phyloP scores from a whole-genome alignment of 2,888 invertebrate genomes.

The Pachymerium ferrugineum region DNA sequence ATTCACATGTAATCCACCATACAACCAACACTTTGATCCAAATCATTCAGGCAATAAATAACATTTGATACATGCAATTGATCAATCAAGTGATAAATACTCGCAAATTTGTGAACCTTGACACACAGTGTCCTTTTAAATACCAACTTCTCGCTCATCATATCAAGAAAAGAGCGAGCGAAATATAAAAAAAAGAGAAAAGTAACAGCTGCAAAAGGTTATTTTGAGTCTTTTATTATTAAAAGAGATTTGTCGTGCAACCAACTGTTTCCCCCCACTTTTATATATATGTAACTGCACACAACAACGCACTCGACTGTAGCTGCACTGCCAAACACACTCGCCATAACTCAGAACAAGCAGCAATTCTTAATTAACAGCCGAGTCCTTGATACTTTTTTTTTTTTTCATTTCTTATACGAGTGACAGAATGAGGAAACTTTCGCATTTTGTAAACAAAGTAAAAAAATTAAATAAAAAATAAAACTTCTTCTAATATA shows the following conservation, averaged over 20 bases:
- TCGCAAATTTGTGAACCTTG: neutral
- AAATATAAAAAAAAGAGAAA: neutral
- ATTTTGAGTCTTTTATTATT: neutral
- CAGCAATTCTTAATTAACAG: neutral
- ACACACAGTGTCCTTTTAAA: neutral
- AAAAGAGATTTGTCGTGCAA: neutral
- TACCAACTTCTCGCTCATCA: neutral
- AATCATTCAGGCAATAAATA: neutral
- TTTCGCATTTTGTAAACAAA: neutral
- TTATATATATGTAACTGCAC: no score
- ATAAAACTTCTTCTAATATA: neutral
- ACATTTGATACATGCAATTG: neutral
- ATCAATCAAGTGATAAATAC: neutral
- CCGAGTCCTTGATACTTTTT: neutral
- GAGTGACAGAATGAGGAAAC: neutral
- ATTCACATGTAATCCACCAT: neutral
- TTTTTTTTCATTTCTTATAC: neutral
- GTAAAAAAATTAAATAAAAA: neutral
- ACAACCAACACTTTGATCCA: neutral
- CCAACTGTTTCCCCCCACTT: neutral
- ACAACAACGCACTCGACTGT: neutral
- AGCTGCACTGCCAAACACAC: neutral
- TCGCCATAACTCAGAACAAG: neutral
- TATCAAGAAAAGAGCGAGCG: neutral
- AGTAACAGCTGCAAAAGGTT: neutral